phyloP scores from a whole-genome alignment of 2,888 invertebrate species.

The Ernsta delagoae region DNA sequence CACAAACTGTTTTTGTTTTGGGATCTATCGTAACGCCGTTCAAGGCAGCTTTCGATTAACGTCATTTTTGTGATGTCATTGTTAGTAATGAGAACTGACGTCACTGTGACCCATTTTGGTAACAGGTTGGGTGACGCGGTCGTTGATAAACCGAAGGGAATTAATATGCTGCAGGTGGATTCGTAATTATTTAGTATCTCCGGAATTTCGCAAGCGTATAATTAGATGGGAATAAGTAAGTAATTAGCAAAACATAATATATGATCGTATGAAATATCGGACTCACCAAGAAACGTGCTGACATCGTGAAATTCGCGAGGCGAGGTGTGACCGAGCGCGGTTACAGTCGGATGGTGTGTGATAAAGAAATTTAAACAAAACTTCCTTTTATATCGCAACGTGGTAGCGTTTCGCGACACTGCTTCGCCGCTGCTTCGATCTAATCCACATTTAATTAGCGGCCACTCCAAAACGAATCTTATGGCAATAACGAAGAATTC shows the following conservation, averaged over 20 bases:
- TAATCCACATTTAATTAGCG: slow-evolving; percentile 46
- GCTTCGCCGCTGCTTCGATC: slow-evolving; percentile 65
- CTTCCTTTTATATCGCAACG: slow-evolving; percentile 84
- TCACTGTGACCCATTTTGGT: slow-evolving; percentile 15
- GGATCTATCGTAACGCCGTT: slow-evolving; percentile 25
- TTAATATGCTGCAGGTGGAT: not conserved
- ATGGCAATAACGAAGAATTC: slow-evolving; percentile 9
- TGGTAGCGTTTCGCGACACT: slow-evolving; percentile 82
- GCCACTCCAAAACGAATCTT: slow-evolving; percentile 44
- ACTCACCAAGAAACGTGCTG: slow-evolving; percentile 82
- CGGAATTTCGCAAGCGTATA: slow-evolving; percentile 8
- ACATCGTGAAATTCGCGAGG: slow-evolving; percentile 66
- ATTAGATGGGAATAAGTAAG: slow-evolving; percentile 1
- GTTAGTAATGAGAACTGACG: not conserved
- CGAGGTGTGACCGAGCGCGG: slow-evolving; percentile 66
- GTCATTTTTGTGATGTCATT: slow-evolving; percentile 16
- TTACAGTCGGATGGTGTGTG: slow-evolving; percentile 71
- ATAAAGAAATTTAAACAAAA: slow-evolving; percentile 82
- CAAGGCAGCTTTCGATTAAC: slow-evolving; percentile 28
- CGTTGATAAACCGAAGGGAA: not conserved
- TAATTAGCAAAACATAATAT: not conserved
- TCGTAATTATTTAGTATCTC: too few relatives aligned
- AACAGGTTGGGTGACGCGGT: not conserved
- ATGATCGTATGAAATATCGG: slow-evolving; percentile 20
- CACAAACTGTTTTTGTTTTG: slow-evolving; percentile 16